Conservation (phyloP, 2,888 invertebrate genomes). For the Syrista parreyssii region DNA sequence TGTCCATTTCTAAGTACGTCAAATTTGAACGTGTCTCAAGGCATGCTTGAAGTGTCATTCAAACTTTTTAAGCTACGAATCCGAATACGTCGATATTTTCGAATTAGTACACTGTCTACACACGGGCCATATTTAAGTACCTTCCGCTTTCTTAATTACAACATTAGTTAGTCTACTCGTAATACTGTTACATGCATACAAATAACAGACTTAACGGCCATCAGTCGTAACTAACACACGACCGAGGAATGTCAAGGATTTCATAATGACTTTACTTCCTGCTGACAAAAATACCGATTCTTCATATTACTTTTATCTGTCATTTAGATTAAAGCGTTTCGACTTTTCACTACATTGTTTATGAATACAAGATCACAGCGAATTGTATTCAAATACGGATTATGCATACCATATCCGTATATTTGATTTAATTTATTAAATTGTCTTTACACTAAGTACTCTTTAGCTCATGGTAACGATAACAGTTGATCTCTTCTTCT, state of each 20-base stretch:
- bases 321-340: neutral
- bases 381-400: neutral
- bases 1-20: neutral
- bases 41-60: neutral
- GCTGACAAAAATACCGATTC: neutral
- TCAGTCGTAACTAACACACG: neutral
- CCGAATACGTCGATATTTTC: neutral
- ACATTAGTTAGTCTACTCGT: neutral
- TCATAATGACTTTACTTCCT: neutral
- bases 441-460: slow-evolving; percentile 6
- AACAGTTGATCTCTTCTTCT: slow-evolving; percentile 48
- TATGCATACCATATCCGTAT: neutral
- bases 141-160: neutral
- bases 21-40: neutral
- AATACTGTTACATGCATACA: neutral
- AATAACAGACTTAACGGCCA: neutral
- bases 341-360: neutral
- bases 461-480: slow-evolving; percentile 53
- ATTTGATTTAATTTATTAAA: neutral
- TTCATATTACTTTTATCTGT: neutral
- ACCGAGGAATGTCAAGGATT: neutral
- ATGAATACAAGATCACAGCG: neutral
- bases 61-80: neutral
- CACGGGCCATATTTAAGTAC: neutral
- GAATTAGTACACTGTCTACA: neutral